Percentiles rank a stretch among this genome's conserved stretches.
These are phyloP conservation scores for Lasioglossum morio DNA, from an alignment of 2,888 invertebrate species.

Conservation along the genomic window DNA sequence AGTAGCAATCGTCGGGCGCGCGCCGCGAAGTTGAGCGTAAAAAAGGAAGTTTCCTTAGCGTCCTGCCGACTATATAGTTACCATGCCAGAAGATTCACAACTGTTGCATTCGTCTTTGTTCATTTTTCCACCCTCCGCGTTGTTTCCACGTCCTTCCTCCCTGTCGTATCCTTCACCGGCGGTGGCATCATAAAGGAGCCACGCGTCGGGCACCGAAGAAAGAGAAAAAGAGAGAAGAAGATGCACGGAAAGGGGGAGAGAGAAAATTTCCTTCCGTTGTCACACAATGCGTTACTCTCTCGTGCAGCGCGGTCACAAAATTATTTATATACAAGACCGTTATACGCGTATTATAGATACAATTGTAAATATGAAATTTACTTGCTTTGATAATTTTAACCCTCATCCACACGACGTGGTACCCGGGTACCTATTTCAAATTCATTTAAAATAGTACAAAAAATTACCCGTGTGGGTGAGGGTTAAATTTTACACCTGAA, in stretches of 20 bases:
- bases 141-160: slow-evolving; percentile 53
- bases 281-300: background rate
- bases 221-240: background rate
- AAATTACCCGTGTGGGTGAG: no score
- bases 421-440: no score
- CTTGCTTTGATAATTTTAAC: no score
- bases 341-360: background rate
- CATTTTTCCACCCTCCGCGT: slow-evolving; percentile 48
- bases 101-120: slow-evolving; percentile 59
- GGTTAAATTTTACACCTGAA: no score
- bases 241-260: background rate
- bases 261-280: background rate
- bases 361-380: no score
- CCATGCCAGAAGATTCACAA: slow-evolving; percentile 45
- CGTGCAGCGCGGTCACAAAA: background rate
- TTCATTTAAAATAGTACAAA: no score
- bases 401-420: no score
- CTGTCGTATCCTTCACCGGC: slow-evolving; percentile 18
- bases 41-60: slow-evolving; percentile 33
- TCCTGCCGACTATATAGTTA: slow-evolving; percentile 7
- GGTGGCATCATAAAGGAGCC: slow-evolving; percentile 27
- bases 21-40: slow-evolving; percentile 27
- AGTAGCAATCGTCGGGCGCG: slow-evolving; percentile 32
- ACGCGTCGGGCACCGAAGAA: slow-evolving; percentile 22
- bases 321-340: background rate